These are phyloP conservation scores for Cassiopea xamachana DNA, from an alignment of 30 jellyfish, hydroid and myxozoan genomes.

Conservation along the genomic window DNA sequence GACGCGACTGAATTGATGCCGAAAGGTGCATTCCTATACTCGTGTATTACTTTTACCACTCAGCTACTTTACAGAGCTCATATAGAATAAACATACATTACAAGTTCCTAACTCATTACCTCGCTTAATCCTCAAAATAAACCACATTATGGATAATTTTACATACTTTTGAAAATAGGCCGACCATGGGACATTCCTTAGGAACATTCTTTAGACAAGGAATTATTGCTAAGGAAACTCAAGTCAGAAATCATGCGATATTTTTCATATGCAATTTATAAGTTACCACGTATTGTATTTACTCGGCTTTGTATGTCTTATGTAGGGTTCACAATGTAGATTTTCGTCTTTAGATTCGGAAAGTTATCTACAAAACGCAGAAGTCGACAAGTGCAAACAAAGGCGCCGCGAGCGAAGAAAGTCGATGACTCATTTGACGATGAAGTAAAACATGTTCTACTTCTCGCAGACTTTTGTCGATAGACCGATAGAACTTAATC, in stretches of 20 bases:
- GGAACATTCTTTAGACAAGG: background rate
- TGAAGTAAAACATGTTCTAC: too few relatives aligned
- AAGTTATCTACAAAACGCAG: too few relatives aligned
- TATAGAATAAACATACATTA: background rate
- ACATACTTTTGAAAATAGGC: background rate
- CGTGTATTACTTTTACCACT: background rate
- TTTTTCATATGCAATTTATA: background rate
- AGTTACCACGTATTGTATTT: background rate
- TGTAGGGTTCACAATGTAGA: too few relatives aligned
- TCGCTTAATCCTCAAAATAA: background rate
- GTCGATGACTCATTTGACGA: too few relatives aligned
- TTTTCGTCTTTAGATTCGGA: too few relatives aligned
- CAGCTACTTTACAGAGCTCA: background rate
- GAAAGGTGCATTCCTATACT: background rate
- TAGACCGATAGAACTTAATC: too few relatives aligned
- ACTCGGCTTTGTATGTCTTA: too few relatives aligned
- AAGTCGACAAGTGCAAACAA: too few relatives aligned
- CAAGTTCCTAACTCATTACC: background rate
- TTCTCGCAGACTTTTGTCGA: too few relatives aligned
- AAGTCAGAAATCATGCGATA: background rate
- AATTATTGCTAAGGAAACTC: background rate
- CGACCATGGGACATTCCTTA: background rate
- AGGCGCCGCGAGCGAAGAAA: too few relatives aligned
- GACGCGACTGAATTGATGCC: background rate
- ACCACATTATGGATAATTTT: background rate